Conservation (phyloP, 2,888 invertebrate species). For the Drosophila sordidapex region DNA sequence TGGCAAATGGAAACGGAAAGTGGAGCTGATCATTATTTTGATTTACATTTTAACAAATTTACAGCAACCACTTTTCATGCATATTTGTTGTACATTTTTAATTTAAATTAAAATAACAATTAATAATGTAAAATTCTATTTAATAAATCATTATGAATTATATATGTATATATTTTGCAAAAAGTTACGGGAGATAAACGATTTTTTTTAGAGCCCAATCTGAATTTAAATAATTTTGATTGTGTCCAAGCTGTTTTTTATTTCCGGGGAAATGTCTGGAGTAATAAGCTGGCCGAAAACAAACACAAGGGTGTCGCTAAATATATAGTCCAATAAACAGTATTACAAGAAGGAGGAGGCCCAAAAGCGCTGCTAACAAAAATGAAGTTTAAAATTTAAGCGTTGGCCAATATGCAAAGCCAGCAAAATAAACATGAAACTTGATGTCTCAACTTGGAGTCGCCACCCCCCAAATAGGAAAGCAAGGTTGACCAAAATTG, state of each 20-base stretch:
- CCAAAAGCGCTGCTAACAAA: neutral
- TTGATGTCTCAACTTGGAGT: constrained; percentile 62
- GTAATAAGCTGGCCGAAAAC: constrained; percentile 4
- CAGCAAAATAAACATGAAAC: constrained; percentile 62
- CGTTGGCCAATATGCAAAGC: constrained; percentile 62
- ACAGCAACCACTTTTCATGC: neutral
- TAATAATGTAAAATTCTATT: neutral
- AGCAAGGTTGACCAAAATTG: constrained; percentile 49
- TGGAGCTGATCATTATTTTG: constrained; percentile 5
- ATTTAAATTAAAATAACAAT: neutral
- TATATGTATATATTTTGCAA: neutral
- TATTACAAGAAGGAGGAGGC: neutral
- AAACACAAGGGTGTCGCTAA: constrained; percentile 2
- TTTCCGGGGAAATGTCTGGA: neutral
- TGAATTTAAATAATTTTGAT: neutral
- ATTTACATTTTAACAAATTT: neutral
- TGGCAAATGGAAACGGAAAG: constrained; percentile 1
- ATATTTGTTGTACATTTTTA: neutral
- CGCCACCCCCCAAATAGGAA: neutral
- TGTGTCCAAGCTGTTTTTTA: neutral
- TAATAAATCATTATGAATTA: neutral
- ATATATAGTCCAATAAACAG: constrained; percentile 9
- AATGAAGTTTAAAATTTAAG: constrained; percentile 39
- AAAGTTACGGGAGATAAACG: neutral
- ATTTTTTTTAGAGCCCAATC: neutral